Evolutionary conservation across 2,113 vertebrate genomes (phyloP), one percentile per base, ranked within the genome.

Genomic region (Zonotrichia leucophrys): DNA sequence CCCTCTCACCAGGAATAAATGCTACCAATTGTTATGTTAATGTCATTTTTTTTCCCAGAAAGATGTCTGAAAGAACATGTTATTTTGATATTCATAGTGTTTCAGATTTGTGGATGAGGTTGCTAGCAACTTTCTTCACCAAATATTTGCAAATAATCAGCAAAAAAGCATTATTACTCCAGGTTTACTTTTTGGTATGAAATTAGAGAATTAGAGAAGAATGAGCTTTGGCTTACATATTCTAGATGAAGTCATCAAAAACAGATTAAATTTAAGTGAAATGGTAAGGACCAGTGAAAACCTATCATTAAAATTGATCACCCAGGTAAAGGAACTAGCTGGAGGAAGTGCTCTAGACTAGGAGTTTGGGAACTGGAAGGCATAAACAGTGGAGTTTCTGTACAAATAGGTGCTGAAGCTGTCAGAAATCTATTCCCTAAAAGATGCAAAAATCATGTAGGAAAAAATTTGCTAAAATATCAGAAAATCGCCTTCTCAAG

Each of bases 401-500:
- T 23, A 62, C 11, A 21, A 70, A 35, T 52, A 60, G 25, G 7
- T 28, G 10, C 11, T 88, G 46, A 85, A 74, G 46, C 3, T 58
- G 18, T 49, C 7, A 49, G 50, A 17, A 78, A 63, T 35, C 10
- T 35, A 37, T 41, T 73, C 10, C 10, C 12, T 20, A 37, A 53
- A 66, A 17, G 1, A 5, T 63, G 1, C 1, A 81, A 74, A 73
- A 92, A 50, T 0, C 2, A 4, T 28, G 11, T 15, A 39, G 15
- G n/a, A 83, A 75, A 89, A 9, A 11, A 74, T 28, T 74, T 62
- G 15, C 1, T 11, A 70, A 82, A 56, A 82, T 42, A n/a, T 9
- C 2, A 62, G 30, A 82, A 78, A 82, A 39, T 2, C 1, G 0
- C 15, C 11, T 60, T 70, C 27, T 82, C 21, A 39, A 62, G 21